Base-by-base conservation (phyloP, 2,888 invertebrate species). In the Oligia strigilis region DNA sequence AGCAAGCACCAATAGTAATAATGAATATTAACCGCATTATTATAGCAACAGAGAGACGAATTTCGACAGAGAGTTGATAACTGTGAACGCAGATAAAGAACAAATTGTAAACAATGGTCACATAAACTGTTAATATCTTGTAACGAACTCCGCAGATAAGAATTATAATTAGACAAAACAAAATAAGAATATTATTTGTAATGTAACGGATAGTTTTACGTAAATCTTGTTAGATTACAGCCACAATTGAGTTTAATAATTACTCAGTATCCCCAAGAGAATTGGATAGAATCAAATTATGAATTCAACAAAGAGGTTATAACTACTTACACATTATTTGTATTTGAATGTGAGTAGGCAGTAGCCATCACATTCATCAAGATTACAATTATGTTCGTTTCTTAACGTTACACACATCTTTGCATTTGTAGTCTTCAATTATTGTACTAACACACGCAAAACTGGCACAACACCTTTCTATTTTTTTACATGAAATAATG, bases 51-150 rank as follows among this genome's bases (percentile, higher is more conserved):
- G 94, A 90, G 92, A 90, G 88, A 93, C 90, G 90, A 94, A 93
- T 95, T 95, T 95, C 93, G 93, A 95, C 93, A 93, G 93, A 93
- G 93, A 92, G 90, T 92, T 93, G 95, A 96, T 96, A 95, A 95
- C 93, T 92, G 93, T 91, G 91, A 91, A 93, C 89, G 90, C 86
- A 90, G 95, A 96, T 96, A 96, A 95, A 93, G 91, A 94, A 94
- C 93, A 93, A 90, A 94, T 95, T 95, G 95, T 96, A 96, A 97
- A 97, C 95, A 96, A 95, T 94, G 91, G 93, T 91, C 91, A 90
- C 91, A 92, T 92, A 90, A 89, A 92, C 88, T 90, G 89, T 90
- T 90, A 90, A 90, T 91, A 91, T 90, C 91, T 94, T 92, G 90
- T 93, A 94, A 94, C 94, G 94, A 94, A 95, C 93, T 94, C 84